These are phyloP conservation scores for Gnathonemus longibarbis DNA, from an alignment of 2,113 vertebrate genomes.

Conservation along the genomic window DNA sequence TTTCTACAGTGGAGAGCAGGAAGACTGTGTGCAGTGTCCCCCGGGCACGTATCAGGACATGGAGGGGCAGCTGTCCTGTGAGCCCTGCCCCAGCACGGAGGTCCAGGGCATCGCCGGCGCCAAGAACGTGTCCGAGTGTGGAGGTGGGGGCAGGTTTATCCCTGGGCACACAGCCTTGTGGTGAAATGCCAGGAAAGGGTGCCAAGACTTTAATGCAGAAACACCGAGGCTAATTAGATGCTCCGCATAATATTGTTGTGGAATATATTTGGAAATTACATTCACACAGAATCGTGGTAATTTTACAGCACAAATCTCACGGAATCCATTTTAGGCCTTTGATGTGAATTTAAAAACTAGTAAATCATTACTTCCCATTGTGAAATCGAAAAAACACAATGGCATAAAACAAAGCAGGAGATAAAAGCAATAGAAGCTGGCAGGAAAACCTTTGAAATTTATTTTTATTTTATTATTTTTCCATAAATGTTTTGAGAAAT, in stretches of 20 bases:
- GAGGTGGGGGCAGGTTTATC: conserved; percentile 58
- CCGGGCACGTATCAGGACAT: conserved; percentile 85
- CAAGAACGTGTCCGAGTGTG: conserved; percentile 83
- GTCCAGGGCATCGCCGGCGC: conserved; percentile 71
- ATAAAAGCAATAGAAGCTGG: neutral
- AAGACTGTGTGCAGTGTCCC: conserved; percentile 72
- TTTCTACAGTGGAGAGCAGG: conserved; percentile 78
- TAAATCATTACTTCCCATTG: neutral
- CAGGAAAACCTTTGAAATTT: neutral
- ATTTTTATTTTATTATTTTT: neutral
- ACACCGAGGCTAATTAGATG: neutral
- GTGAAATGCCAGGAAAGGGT: neutral
- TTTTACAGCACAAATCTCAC: neutral
- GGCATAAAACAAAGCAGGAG: neutral
- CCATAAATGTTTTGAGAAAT: neutral
- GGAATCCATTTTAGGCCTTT: neutral
- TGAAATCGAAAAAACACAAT: neutral
- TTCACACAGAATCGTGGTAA: neutral
- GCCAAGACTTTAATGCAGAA: neutral
- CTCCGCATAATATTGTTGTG: neutral
- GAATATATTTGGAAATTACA: neutral
- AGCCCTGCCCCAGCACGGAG: conserved; percentile 80
- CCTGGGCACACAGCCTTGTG: neutral
- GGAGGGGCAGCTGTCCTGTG: conserved; percentile 80
- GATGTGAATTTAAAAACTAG: neutral